A percentile compares a stretch with the other conserved stretches of the same genome.
These are phyloP conservation scores for Bagarius yarrelli DNA, from an alignment of 2,113 vertebrate genomes.

Conservation along the genomic window DNA sequence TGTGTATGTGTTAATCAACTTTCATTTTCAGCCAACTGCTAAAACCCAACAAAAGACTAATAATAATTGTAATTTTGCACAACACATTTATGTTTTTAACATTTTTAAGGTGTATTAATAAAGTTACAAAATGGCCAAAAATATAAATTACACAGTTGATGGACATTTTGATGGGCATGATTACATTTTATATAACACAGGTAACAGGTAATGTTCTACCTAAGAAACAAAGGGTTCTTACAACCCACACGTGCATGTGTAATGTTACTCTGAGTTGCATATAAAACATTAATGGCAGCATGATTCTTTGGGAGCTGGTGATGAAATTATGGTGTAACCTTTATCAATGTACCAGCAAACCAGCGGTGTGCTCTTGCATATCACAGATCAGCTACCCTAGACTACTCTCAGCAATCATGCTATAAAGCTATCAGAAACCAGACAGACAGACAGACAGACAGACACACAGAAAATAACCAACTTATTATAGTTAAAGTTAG, in stretches of 20 bases:
- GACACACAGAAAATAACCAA: too few species aligned
- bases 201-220: constrained; percentile 48
- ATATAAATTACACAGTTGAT: not conserved
- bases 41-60: not conserved
- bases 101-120: constrained; percentile 13
- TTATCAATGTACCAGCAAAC: constrained; percentile 71
- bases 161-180: not conserved
- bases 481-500: too few species aligned
- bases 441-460: too few species aligned
- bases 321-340: constrained; percentile 82
- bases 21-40: not conserved
- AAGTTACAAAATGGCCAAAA: not conserved
- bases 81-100: constrained; percentile 24
- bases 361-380: constrained; percentile 46
- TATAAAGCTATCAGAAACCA: not conserved
- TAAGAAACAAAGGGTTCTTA: constrained; percentile 43
- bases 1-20: not conserved
- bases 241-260: constrained; percentile 56
- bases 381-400: constrained; percentile 44
- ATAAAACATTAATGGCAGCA: constrained; percentile 79
- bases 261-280: constrained; percentile 71
- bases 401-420: constrained; percentile 5
- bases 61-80: not conserved
- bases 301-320: constrained; percentile 76
- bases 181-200: constrained; percentile 32